Evolutionary conservation across 2,797 vertebrate species (phyloP), one percentile per base, ranked within the genome.

Genomic region (Loris lydekkerianus): DNA sequence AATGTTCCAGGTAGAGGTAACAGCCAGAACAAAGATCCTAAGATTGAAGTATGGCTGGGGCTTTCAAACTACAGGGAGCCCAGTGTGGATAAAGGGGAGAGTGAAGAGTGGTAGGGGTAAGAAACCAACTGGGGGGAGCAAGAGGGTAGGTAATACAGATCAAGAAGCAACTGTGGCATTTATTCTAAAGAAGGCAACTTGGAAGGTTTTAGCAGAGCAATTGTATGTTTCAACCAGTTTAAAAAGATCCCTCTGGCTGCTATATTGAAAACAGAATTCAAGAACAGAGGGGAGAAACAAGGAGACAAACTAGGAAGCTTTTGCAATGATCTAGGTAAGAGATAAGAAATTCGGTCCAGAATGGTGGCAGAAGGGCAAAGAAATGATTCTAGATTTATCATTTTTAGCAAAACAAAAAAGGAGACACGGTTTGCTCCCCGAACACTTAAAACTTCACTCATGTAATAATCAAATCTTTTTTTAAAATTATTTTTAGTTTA

Each of bases 391-490:
- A 14, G 7, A 29, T 40, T 8, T 34, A 78, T 34, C 10, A 82
- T 43, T 84, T 87, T 83, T 53, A 92, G 77, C 53, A 56, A 70
- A 92, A 83, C 20, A 27, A 92, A 92, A 21, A 92, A 27, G 40
- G 25, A 90, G 43, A 61, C 4, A 72, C 10, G 23, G 43, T 77
- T 73, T 85, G 56, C 10, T 77, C 17, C 49, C 46, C 46, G 18
- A n/a, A 87, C 67, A 80, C 11, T 60, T 77, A 81, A 75, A 82
- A 89, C 29, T 67, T 15, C 11, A 77, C 4, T 61, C 63, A 25
- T 65, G 4, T 53, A 75, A n/a, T 27, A 77, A 82, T 58, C 46
- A 61, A 77, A 70, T 31, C 17, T 61, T 77, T 60, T 85, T 49
- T 2, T 3, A 18, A 29, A 82, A 23, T 56, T 78, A 69, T 70